phyloP scores from a whole-genome alignment of 2,113 vertebrate species.

The mouse (Mus musculus) region GRCm39 chr1:78805001-78805500 shows the following conservation, averaged over 20 bases:
- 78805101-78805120: constrained; percentile 67
- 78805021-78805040: constrained; percentile 9
- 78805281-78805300: constrained; percentile 58
- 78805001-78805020: neutral
- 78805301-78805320: constrained; percentile 39
- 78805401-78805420: constrained; percentile 51
- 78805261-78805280: constrained; percentile 43
- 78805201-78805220: constrained; percentile 64
- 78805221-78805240: constrained; percentile 61
- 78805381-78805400: constrained; percentile 58
- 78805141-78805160: constrained; percentile 61
- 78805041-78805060: constrained; percentile 37
- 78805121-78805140: constrained; percentile 9
- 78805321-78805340: constrained; percentile 53
- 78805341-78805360: constrained; percentile 56
- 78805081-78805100: constrained; percentile 12
- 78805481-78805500: neutral
- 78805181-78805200: constrained; percentile 65
- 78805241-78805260: constrained; percentile 55
- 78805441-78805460: neutral
- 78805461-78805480: constrained; percentile 11
- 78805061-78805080: constrained; percentile 58
- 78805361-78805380: constrained; percentile 57
- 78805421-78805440: neutral
- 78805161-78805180: constrained; percentile 64